Evolutionary conservation across 2,888 invertebrate genomes (phyloP).

Genomic region (Barypeithes pellucidus): DNA sequence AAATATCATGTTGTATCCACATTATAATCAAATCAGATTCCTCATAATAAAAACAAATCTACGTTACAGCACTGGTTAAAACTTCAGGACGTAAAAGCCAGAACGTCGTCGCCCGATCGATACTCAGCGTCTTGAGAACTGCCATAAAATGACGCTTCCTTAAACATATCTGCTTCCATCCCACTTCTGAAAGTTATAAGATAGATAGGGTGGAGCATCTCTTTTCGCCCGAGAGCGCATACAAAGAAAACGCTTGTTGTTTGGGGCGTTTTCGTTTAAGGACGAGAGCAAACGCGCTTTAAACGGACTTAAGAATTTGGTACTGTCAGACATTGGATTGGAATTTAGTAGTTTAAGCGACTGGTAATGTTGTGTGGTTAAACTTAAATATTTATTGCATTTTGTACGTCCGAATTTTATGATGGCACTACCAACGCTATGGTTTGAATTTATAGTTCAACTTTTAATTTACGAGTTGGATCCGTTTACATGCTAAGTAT

Average conservation of each 20-base stretch:
- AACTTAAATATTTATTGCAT: background rate
- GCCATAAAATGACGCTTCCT: constrained; percentile 46
- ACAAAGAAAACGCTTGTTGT: constrained; percentile 39
- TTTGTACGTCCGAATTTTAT: no score
- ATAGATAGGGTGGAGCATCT: constrained; percentile 42
- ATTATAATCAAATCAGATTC: no score
- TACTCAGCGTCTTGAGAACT: constrained; percentile 42
- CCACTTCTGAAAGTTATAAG: constrained; percentile 41
- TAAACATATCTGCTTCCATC: constrained; percentile 35
- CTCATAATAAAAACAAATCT: background rate
- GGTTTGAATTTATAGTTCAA: no score
- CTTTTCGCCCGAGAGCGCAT: constrained; percentile 33
- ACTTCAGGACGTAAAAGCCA: constrained; percentile 29
- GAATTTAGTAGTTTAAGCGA: background rate
- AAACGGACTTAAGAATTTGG: constrained; percentile 32
- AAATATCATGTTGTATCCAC: no score
- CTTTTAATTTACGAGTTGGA: no score
- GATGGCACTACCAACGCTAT: no score
- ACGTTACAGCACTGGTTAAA: constrained; percentile 6
- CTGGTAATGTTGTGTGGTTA: background rate
- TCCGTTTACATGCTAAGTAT: no score
- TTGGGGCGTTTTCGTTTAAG: constrained; percentile 37
- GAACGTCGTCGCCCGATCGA: constrained; percentile 34
- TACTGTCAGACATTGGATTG: constrained; percentile 12
- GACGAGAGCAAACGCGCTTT: constrained; percentile 33